These are phyloP conservation scores for crab-eating macaque (Macaca fascicularis) DNA, from an alignment of 2,113 vertebrate species.

Conservation along the genomic window T2T-MFA8v1.1 NC_088376.1:95269501-95270000, in stretches of 20 bases:
- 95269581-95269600: not conserved
- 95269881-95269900: not conserved
- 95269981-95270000: not conserved
- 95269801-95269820: not conserved
- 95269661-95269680: not conserved
- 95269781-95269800: conserved; percentile 5
- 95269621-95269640: not conserved
- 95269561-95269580: not conserved
- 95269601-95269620: not conserved
- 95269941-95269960: not conserved
- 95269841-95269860: not conserved
- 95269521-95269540: not conserved
- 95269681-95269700: not conserved
- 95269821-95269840: not conserved
- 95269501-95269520: not conserved
- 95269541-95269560: not conserved
- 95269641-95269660: not conserved
- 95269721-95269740: not conserved
- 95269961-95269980: not conserved
- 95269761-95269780: not conserved
- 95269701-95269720: not conserved
- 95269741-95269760: not conserved
- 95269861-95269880: not conserved
- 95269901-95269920: not conserved
- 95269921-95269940: not conserved